phyloP scores from a whole-genome alignment of 2,797 vertebrate genomes.

The Siniperca obscura region DNA sequence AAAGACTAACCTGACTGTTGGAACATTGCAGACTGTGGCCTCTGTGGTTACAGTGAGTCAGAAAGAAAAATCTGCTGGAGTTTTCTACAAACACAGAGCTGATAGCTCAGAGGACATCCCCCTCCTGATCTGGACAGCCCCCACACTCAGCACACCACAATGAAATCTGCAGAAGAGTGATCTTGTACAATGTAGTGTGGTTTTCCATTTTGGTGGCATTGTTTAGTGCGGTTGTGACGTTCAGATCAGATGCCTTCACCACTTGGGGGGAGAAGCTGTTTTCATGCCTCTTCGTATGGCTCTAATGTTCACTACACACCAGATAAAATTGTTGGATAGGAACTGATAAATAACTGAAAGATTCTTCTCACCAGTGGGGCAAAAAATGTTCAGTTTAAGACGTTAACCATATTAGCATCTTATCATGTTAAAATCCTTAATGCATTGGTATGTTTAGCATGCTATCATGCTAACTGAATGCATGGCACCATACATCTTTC shows the following conservation, averaged over 20 bases:
- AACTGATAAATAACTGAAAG: too few species aligned
- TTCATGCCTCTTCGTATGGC: neutral
- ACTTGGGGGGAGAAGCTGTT: neutral
- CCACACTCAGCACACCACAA: conserved; percentile 33
- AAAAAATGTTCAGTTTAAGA: too few species aligned
- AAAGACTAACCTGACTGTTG: conserved; percentile 42
- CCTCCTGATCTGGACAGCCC: conserved; percentile 44
- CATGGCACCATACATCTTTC: neutral
- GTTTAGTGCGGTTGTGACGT: conserved; percentile 20
- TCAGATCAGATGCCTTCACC: neutral
- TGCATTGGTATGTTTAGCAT: neutral
- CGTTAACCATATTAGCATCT: too few species aligned
- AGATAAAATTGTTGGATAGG: neutral
- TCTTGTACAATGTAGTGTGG: conserved; percentile 13
- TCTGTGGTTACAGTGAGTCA: conserved; percentile 73
- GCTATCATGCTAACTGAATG: neutral
- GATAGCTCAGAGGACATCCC: conserved; percentile 25
- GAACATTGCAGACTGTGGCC: conserved; percentile 39
- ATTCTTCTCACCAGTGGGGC: neutral
- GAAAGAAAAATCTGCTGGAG: conserved; percentile 54
- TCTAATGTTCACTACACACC: neutral
- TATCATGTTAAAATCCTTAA: neutral
- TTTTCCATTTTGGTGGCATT: conserved; percentile 29
- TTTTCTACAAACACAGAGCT: conserved; percentile 45
- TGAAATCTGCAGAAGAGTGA: conserved; percentile 5